Percentiles rank a stretch among this genome's conserved stretches.
Evolutionary conservation across 2,113 vertebrate species (phyloP).

Genomic region (Rhodinocichla rosea): DNA sequence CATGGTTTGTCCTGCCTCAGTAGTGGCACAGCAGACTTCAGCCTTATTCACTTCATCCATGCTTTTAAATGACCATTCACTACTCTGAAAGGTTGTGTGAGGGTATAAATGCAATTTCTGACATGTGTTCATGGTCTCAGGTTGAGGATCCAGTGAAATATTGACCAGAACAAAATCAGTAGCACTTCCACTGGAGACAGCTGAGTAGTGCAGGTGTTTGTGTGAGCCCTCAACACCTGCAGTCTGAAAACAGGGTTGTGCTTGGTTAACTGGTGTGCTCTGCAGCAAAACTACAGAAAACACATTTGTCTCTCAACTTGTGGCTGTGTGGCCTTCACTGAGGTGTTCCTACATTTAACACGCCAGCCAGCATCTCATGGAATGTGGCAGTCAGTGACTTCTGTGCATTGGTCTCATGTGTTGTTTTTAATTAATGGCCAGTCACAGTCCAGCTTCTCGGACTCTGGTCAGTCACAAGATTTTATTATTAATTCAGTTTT

Average conservation of each 20-base stretch:
- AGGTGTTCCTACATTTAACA: not conserved
- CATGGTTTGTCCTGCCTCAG: not conserved
- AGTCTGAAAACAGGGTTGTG: not conserved
- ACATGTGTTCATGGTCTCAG: not conserved
- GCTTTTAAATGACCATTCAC: not conserved
- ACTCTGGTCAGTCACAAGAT: no score
- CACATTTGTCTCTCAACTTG: not conserved
- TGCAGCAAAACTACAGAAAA: not conserved
- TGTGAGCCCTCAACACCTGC: not conserved
- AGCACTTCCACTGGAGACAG: not conserved
- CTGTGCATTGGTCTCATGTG: not conserved
- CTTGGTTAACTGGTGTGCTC: not conserved
- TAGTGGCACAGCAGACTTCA: not conserved
- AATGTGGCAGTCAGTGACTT: not conserved
- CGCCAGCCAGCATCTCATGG: fast-evolving
- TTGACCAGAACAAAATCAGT: not conserved
- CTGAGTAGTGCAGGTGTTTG: not conserved
- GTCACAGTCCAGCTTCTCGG: no score
- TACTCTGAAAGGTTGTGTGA: not conserved
- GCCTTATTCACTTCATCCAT: not conserved
- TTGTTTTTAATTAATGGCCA: no score
- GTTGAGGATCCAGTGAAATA: not conserved
- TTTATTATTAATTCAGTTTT: no score
- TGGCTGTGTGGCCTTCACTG: not conserved
- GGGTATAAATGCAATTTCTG: not conserved